phyloP scores from a whole-genome alignment of 2,113 vertebrate species.

The Emydocephalus ijimae region DNA sequence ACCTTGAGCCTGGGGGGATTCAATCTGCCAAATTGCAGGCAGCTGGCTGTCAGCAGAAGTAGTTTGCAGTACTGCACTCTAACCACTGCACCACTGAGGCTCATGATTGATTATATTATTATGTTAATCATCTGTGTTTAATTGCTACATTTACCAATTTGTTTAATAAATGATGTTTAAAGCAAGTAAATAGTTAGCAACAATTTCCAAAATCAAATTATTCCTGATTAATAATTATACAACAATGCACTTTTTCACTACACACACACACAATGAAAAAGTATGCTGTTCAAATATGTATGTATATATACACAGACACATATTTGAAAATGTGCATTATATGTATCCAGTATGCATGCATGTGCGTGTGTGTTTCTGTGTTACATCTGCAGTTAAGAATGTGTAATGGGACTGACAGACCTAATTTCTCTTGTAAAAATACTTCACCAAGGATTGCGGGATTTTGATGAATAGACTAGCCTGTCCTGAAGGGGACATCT shows the following conservation, averaged over 20 bases:
- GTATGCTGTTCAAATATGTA: slow-evolving; percentile 12
- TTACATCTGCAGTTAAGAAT: background rate
- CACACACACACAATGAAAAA: background rate
- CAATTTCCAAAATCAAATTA: background rate
- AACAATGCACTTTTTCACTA: slow-evolving; percentile 29
- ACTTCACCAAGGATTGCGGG: background rate
- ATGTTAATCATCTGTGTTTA: background rate
- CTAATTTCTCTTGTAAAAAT: background rate
- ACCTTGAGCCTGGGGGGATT: too few species aligned
- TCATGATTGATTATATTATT: background rate
- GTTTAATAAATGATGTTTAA: background rate
- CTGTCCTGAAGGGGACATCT: background rate
- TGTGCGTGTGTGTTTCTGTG: background rate
- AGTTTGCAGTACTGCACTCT: too few species aligned
- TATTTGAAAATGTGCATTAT: too few species aligned
- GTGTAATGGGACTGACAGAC: background rate
- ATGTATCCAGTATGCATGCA: too few species aligned
- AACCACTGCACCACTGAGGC: too few species aligned
- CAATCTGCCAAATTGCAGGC: too few species aligned
- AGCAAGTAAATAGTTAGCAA: background rate
- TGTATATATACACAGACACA: too few species aligned
- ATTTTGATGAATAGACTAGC: background rate
- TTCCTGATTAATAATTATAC: background rate
- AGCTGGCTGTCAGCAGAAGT: too few species aligned
- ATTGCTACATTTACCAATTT: background rate